These are phyloP conservation scores for Ochropleura plecta DNA, from an alignment of 2,888 invertebrate genomes.

Conservation along the genomic window DNA sequence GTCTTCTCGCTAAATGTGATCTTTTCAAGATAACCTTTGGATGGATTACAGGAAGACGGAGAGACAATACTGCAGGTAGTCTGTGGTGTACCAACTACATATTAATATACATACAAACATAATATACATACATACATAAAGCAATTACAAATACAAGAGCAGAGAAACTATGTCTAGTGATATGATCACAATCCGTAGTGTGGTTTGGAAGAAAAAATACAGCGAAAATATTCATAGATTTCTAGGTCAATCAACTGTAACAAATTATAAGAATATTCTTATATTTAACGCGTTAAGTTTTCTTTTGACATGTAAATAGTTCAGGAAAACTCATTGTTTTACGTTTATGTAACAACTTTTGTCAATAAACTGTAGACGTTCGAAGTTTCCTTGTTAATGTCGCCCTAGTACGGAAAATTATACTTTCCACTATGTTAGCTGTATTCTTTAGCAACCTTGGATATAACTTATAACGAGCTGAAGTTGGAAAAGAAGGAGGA, in stretches of 20 bases:
- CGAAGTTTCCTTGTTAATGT: constrained; percentile 35
- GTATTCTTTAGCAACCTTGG: constrained; percentile 24
- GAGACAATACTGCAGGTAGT: too few relatives aligned
- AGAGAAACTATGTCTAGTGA: too few relatives aligned
- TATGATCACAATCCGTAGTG: background rate
- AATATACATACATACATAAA: too few relatives aligned
- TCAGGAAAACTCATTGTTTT: constrained; percentile 36
- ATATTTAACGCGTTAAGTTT: constrained; percentile 29
- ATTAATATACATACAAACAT: too few relatives aligned
- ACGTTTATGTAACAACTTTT: constrained; percentile 26
- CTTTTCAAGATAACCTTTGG: too few relatives aligned
- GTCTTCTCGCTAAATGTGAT: too few relatives aligned
- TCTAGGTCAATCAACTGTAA: background rate
- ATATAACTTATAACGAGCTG: constrained; percentile 5
- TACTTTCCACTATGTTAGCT: constrained; percentile 12
- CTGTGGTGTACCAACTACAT: too few relatives aligned
- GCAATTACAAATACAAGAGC: too few relatives aligned
- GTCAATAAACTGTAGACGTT: constrained; percentile 11
- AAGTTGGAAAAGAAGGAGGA: background rate
- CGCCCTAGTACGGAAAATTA: constrained; percentile 7
- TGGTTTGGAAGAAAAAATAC: background rate
- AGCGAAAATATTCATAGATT: background rate
- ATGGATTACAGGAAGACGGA: too few relatives aligned
- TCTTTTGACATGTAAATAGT: constrained; percentile 42
- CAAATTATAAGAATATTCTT: constrained; percentile 5